Evolutionary conservation across 2,888 invertebrate genomes (phyloP).

Genomic region (Epistrophella euchroma): DNA sequence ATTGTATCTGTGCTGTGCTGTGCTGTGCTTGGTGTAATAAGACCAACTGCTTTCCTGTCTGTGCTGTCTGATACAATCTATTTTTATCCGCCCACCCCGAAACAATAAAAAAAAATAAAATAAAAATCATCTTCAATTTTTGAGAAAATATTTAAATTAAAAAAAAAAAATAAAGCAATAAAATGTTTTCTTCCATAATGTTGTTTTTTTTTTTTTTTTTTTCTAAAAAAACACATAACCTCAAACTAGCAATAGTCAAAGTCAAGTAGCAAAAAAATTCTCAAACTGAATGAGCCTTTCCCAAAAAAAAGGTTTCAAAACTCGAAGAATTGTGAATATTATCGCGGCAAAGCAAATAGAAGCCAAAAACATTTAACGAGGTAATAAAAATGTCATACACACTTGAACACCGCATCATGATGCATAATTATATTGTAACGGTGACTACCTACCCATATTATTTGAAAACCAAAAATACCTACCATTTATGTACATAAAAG

Average conservation of each 20-base stretch:
- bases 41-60: conserved; percentile 18
- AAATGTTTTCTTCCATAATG: conserved; percentile 20
- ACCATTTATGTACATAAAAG: neutral
- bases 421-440: conserved; percentile 17
- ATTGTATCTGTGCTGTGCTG: conserved; percentile 8
- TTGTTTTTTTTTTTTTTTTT: neutral
- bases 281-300: conserved; percentile 1
- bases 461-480: neutral
- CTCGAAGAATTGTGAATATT: neutral
- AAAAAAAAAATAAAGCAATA: conserved; percentile 7
- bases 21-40: conserved; percentile 10
- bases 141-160: conserved; percentile 2
- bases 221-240: neutral
- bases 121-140: conserved; percentile 10
- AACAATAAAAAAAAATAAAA: neutral
- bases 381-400: conserved; percentile 62
- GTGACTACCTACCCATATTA: neutral
- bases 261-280: conserved; percentile 13
- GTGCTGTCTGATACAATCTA: conserved; percentile 35
- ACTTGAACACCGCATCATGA: conserved; percentile 38
- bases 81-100: conserved; percentile 39
- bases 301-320: conserved; percentile 7
- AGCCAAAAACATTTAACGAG: conserved; percentile 24
- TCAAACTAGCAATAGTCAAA: conserved; percentile 5
- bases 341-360: neutral